Conservation (phyloP, 2,888 invertebrate species). For the Drosophila eohydei region DNA sequence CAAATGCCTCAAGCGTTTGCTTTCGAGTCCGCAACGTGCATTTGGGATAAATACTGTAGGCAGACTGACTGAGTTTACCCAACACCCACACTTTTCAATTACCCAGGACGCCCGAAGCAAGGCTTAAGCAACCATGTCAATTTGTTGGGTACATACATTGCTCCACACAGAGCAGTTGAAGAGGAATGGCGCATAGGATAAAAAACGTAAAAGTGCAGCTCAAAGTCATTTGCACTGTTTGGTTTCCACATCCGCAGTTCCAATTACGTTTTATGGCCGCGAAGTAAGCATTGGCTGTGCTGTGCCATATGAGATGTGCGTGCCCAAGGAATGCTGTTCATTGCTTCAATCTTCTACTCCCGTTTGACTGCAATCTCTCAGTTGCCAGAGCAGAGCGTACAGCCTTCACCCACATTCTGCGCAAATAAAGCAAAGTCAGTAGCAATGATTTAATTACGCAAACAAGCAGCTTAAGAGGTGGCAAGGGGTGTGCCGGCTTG, state of each 20-base stretch:
- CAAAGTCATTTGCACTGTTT: conserved; percentile 70
- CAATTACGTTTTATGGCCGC: conserved; percentile 63
- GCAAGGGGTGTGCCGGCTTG: not conserved
- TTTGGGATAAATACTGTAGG: not conserved
- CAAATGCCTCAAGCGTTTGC: not conserved
- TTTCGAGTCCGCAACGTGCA: not conserved
- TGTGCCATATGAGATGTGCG: conserved; percentile 13
- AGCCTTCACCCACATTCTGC: conserved; percentile 40
- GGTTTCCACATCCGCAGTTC: conserved; percentile 65
- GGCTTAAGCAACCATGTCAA: conserved; percentile 29
- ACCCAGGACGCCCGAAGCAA: conserved; percentile 1
- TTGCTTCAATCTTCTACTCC: conserved; percentile 19
- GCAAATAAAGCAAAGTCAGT: conserved; percentile 51
- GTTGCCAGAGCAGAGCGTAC: not conserved
- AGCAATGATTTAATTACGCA: conserved; percentile 72
- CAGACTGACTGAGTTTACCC: not conserved
- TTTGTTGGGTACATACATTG: conserved; percentile 13
- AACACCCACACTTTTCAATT: conserved; percentile 20
- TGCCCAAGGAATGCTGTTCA: conserved; percentile 24
- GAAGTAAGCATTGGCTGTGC: conserved; percentile 27
- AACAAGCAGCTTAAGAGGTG: conserved; percentile 25
- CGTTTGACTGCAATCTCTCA: not conserved
- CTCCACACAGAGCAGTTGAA: not conserved
- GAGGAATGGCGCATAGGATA: not conserved
- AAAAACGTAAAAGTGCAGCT: conserved; percentile 32